These are phyloP conservation scores for Haliclystus octoradiatus DNA, from an alignment of 30 jellyfish, hydroid and myxozoan species.

Conservation along the genomic window DNA sequence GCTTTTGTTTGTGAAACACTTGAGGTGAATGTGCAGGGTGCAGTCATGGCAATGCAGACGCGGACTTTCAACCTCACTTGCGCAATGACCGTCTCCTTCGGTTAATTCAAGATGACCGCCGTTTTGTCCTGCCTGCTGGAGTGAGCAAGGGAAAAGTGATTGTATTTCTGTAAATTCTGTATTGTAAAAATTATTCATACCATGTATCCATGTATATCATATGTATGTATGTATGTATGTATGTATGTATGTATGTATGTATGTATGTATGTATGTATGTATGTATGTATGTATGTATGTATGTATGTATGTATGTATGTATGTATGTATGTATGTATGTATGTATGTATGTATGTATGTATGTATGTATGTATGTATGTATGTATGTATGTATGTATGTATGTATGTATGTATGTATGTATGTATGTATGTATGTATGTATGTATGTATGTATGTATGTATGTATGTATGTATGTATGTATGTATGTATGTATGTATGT, in stretches of 20 bases:
- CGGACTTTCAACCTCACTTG: no score
- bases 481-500: constrained; percentile 2
- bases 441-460: constrained; percentile 2
- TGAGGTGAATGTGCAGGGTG: no score
- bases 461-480: constrained; percentile 2
- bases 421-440: constrained; percentile 12
- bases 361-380: constrained; percentile 46
- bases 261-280: constrained; percentile 57
- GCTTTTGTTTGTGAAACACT: no score
- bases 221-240: constrained; percentile 4
- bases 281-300: constrained; percentile 56
- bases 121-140: no score
- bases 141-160: no score
- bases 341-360: constrained; percentile 51
- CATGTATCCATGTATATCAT: no score
- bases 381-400: constrained; percentile 41
- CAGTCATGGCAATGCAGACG: no score
- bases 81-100: no score
- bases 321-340: constrained; percentile 57
- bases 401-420: constrained; percentile 35
- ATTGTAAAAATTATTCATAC: no score
- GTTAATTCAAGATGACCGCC: no score
- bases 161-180: no score
- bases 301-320: constrained; percentile 59
- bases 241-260: constrained; percentile 3